phyloP scores from a whole-genome alignment of 2,888 invertebrate genomes.

The Leptinotarsa juncta region DNA sequence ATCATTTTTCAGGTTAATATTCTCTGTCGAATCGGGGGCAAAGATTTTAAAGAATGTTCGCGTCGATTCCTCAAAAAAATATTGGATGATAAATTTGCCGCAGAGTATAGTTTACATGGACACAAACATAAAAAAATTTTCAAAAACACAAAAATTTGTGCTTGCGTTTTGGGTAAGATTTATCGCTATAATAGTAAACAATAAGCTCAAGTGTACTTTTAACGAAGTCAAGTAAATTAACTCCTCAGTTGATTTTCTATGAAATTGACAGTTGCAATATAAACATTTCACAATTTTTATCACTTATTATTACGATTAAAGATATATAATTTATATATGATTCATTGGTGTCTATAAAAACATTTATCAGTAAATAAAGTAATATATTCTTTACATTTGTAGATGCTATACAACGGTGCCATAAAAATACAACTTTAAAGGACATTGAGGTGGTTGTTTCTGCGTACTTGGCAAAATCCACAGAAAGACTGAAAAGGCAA shows the following conservation, averaged over 20 bases:
- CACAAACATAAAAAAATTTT: slow-evolving; percentile 6
- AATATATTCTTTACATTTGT: slow-evolving; percentile 9
- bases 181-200: neutral
- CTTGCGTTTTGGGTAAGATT: slow-evolving; percentile 14
- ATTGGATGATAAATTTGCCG: slow-evolving; percentile 13
- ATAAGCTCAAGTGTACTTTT: neutral
- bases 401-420: slow-evolving; percentile 9
- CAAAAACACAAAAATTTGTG: slow-evolving; percentile 9
- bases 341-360: neutral
- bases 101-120: slow-evolving; percentile 5
- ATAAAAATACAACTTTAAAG: neutral
- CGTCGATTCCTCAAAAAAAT: slow-evolving; percentile 11
- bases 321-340: neutral
- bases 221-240: neutral
- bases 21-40: slow-evolving; percentile 9
- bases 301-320: neutral
- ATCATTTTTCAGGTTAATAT: slow-evolving; percentile 12
- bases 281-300: neutral
- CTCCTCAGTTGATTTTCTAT: neutral
- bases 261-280: neutral
- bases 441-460: slow-evolving; percentile 11
- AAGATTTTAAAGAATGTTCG: slow-evolving; percentile 15
- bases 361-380: slow-evolving; percentile 4
- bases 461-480: slow-evolving; percentile 7
- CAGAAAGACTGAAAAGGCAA: slow-evolving; percentile 10